Percentiles rank a stretch among this genome's conserved stretches.
Evolutionary conservation across 2,113 vertebrate genomes (phyloP).

Genomic region (Epinephelus cyanopodus): DNA sequence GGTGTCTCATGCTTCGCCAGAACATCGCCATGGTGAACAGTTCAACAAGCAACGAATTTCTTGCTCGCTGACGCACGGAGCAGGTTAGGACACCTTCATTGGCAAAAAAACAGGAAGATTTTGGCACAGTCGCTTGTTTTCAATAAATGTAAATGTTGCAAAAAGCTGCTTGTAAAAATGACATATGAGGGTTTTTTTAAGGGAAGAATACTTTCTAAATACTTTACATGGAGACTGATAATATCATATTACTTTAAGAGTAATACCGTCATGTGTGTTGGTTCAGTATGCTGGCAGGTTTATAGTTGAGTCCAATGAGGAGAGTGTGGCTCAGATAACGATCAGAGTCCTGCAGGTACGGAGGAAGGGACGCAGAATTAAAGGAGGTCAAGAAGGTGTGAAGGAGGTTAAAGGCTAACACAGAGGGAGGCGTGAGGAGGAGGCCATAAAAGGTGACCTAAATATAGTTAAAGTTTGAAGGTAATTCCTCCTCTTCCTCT

Average conservation of each 20-base stretch:
- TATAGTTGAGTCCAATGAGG: slow-evolving; percentile 12
- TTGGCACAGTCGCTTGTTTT: too few species aligned
- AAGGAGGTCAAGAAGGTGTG: slow-evolving; percentile 17
- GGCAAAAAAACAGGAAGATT: too few species aligned
- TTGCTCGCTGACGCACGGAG: too few species aligned
- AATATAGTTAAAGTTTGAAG: slow-evolving; percentile 55
- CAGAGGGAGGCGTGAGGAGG: slow-evolving; percentile 1
- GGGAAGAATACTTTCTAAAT: background rate
- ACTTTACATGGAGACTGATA: background rate
- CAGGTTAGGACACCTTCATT: too few species aligned
- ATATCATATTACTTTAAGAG: background rate
- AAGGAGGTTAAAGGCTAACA: slow-evolving; percentile 29
- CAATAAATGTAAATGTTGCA: too few species aligned
- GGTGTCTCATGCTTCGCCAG: too few species aligned
- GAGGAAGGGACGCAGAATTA: background rate
- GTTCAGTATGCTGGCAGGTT: background rate
- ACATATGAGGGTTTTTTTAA: too few species aligned
- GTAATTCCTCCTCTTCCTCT: slow-evolving; percentile 32
- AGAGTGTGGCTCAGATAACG: slow-evolving; percentile 8
- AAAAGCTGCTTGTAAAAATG: too few species aligned
- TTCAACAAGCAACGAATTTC: too few species aligned
- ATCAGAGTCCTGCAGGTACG: background rate
- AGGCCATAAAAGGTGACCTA: slow-evolving; percentile 34
- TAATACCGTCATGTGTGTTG: background rate
- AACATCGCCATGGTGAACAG: too few species aligned